Evolutionary conservation across 2,113 vertebrate species (phyloP).

Genomic region (Azemiops feae): DNA sequence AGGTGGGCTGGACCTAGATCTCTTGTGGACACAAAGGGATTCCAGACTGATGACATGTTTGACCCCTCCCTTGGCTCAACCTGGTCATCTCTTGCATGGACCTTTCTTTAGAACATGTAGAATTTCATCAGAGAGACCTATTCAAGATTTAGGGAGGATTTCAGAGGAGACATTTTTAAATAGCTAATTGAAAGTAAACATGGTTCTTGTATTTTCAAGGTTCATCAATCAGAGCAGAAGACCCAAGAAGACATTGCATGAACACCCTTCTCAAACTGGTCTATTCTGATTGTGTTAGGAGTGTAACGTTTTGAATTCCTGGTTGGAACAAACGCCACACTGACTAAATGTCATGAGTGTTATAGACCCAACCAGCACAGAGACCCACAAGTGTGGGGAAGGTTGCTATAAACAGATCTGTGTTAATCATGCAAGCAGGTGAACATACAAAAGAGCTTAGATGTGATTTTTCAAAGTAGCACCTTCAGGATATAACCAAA

Average conservation of each 20-base stretch:
- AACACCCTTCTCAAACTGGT: not conserved
- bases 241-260: not conserved
- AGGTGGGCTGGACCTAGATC: too few species aligned
- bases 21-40: too few species aligned
- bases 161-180: not conserved
- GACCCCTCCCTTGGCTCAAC: not conserved
- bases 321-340: not conserved
- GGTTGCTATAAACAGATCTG: slow-evolving; percentile 13
- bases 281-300: too few species aligned
- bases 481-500: slow-evolving; percentile 39
- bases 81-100: too few species aligned
- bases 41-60: too few species aligned
- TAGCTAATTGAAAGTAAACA: not conserved
- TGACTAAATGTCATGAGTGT: not conserved
- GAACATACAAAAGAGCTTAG: slow-evolving; percentile 42
- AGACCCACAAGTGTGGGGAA: not conserved
- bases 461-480: slow-evolving; percentile 28
- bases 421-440: slow-evolving; percentile 42
- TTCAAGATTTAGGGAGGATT: too few species aligned
- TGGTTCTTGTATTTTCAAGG: not conserved
- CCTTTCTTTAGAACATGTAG: not conserved
- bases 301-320: not conserved
- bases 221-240: not conserved
- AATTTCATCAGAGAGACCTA: not conserved
- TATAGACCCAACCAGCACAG: not conserved